Conservation (phyloP, 2,113 vertebrate species). For the Rhizomys pruinosus region DNA sequence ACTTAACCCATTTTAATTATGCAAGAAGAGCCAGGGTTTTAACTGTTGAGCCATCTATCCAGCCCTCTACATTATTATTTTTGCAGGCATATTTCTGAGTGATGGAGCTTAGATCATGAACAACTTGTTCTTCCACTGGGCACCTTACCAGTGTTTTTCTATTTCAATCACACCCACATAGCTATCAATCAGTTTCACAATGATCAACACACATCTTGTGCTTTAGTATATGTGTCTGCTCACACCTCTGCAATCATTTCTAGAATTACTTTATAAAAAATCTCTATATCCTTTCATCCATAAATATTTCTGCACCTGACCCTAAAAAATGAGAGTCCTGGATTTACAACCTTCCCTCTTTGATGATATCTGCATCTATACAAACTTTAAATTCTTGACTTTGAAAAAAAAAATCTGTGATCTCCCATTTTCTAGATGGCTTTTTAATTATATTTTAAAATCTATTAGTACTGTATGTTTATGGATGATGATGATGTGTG, state of each 20-base stretch:
- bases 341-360: neutral
- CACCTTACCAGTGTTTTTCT: neutral
- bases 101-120: neutral
- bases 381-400: neutral
- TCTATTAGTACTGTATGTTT: neutral
- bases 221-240: no score
- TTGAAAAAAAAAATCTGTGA: neutral
- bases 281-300: neutral
- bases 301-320: neutral
- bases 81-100: neutral
- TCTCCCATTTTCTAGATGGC: no score
- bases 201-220: neutral
- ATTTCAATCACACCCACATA: neutral
- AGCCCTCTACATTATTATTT: neutral
- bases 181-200: neutral
- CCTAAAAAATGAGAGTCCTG: no score
- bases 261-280: slow-evolving; percentile 30
- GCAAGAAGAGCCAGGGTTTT: no score
- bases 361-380: neutral
- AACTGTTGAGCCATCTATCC: no score
- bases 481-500: no score
- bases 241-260: no score
- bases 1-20: no score
- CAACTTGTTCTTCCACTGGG: neutral
- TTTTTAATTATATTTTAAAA: neutral